Evolutionary conservation across 2,888 invertebrate genomes (phyloP), one percentile per base, ranked within the genome.

Genomic region (Drosophila nr. perissopoda): DNA sequence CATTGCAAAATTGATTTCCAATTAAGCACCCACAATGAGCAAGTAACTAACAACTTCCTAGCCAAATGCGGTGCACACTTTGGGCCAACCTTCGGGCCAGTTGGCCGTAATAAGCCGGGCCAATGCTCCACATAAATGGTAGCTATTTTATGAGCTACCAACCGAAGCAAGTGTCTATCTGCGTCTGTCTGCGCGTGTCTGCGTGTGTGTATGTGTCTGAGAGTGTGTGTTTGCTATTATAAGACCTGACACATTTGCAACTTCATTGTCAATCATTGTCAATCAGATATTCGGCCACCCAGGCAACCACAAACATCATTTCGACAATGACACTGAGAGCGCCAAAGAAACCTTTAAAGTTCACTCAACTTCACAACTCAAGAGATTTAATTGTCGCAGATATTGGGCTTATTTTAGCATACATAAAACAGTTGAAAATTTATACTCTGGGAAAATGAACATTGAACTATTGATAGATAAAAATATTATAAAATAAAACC

Each of bases 221-320:
- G 5, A 10, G 38, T 66, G 4, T 45, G 33, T 31, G 11, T 33
- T 10, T 11, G 11, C 1, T 53, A 27, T 40, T 58, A 36, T 34
- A 27, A 64, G 40, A 64, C 27, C 62, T 76, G 87, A 80, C 84
- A 81, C 69, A 76, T 76, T 67, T 59, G 57, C 68, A 86, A 70
- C 75, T 78, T 83, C 71, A 80, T 83, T 88, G 88, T 80, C 84
- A 84, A 88, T 84, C 86, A 80, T 83, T 84, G 84, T 88, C 84
- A 84, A 83, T 83, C 83, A 73, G 58, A 36, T 66, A 56, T 54
- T 51, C 51, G 88, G 72, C 84, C 84, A 84, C 84, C 84, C 84
- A 78, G 52, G 69, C 76, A 79, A 60, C 51, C n/a, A 58, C 25
- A 69, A 61, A 52, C 67, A 60, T 66, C 54, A 68, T 45, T 82